Base-by-base conservation (phyloP, 2,113 vertebrate species). In the Microcebus lehilahytsara region DNA sequence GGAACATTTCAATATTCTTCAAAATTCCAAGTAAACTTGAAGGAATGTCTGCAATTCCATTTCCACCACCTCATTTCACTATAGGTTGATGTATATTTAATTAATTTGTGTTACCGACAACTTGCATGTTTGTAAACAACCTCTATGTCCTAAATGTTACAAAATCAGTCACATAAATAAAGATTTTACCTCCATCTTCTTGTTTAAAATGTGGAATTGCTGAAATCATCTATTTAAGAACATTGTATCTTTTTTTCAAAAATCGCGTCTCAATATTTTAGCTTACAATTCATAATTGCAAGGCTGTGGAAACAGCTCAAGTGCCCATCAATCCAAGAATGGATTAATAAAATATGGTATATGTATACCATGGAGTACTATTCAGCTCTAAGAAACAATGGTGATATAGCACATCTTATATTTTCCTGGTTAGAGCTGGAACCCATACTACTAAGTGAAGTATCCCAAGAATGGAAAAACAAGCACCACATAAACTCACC, bases 181-280 rank as follows among this genome's bases (percentile, higher is more conserved):
- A 71, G 58, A 94, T 20, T 71, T 91, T 60, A n/a, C 60, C n/a
- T 81, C 62, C 40, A 75, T 62, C 20, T 78, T 93, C 69, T 94
- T 87, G 19, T 67, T 96, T 95, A 88, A 95, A 90, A 96, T n/a
- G 46, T 64, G 13, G 12, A 95, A 93, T 53, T 93, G 64, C 84
- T 77, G 22, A 89, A 94, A 83, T 3, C 4, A 91, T 96, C 79
- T 74, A 49, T 40, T 62, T 90, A 96, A 85, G 40, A 91, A 88
- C 89, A 77, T 16, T 75, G 9, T 9, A 37, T 56, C 62, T 64
- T 20, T 42, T 71, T 85, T 56, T 1, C 20, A 22, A 64, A 20
- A 83, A 89, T 53, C 13, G 5, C 78, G 9, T 34, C 9, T 30
- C 51, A 92, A 86, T 92, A 92, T 66, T 66, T 97, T 81, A 89